A percentile compares a stretch with the other conserved stretches of the same genome.
Evolutionary conservation across 2,888 invertebrate genomes (phyloP).

Genomic region (Brachyptera risi): DNA sequence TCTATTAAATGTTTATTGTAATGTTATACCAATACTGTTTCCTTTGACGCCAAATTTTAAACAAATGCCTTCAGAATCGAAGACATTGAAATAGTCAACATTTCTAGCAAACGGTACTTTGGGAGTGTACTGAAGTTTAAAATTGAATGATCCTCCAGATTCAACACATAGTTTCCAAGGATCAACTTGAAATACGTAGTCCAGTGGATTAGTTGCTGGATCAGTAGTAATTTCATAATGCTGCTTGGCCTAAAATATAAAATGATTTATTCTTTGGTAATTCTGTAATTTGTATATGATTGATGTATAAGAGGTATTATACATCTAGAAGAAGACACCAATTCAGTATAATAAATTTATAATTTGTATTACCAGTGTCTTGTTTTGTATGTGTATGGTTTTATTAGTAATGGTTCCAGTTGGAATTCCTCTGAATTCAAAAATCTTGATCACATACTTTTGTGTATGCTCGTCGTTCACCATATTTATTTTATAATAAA

Average conservation of each 20-base stretch:
- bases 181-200: neutral
- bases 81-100: neutral
- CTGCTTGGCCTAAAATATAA: too few species aligned
- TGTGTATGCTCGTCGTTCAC: too few species aligned
- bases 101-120: neutral
- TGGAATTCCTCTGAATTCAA: neutral
- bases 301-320: too few species aligned
- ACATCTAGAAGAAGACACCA: too few species aligned
- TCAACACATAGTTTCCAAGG: neutral
- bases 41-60: neutral
- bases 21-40: neutral
- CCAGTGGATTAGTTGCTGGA: neutral
- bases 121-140: neutral
- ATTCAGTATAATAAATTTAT: neutral
- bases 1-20: neutral
- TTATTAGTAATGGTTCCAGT: neutral
- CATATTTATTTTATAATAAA: too few species aligned
- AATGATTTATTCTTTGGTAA: too few species aligned
- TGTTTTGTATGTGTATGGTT: neutral
- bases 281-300: too few species aligned
- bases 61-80: neutral
- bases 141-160: neutral
- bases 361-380: neutral
- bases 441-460: too few species aligned
- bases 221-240: neutral